phyloP scores from a whole-genome alignment of 1,140 invertebrate species.

The Antheraea pernyi region DNA sequence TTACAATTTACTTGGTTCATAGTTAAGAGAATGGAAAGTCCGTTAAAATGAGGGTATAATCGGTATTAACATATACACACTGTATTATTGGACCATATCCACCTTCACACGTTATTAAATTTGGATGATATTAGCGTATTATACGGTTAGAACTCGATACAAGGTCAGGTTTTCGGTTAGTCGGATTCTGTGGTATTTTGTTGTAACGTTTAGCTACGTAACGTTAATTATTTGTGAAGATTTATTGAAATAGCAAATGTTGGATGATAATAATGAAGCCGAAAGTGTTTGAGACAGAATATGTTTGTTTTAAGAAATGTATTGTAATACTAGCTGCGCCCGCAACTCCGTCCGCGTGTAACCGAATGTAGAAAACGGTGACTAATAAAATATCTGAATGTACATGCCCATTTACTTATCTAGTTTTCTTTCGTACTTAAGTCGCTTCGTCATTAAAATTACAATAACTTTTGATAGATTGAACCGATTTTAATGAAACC shows the following conservation, averaged over 20 bases:
- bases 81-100: slow-evolving; percentile 14
- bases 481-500: too few species aligned
- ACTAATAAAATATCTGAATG: too few species aligned
- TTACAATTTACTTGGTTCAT: slow-evolving; percentile 12
- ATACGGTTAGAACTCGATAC: background rate
- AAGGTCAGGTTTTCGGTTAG: background rate
- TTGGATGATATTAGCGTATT: background rate
- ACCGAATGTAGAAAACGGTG: too few species aligned
- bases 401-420: too few species aligned
- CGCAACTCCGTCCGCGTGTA: too few species aligned
- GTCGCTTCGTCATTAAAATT: too few species aligned
- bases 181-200: background rate
- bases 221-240: background rate
- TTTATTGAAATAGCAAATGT: background rate
- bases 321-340: too few species aligned
- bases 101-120: slow-evolving; percentile 15
- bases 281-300: background rate
- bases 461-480: too few species aligned
- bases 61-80: background rate
- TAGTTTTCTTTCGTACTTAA: too few species aligned
- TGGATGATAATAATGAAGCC: background rate
- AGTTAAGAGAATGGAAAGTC: slow-evolving; percentile 20
- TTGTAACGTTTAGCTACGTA: background rate
- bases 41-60: slow-evolving; percentile 5
- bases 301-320: too few species aligned